A percentile compares a stretch with the other conserved stretches of the same genome.
phyloP scores from a whole-genome alignment of 2,113 vertebrate species.

The Athene noctua region DNA sequence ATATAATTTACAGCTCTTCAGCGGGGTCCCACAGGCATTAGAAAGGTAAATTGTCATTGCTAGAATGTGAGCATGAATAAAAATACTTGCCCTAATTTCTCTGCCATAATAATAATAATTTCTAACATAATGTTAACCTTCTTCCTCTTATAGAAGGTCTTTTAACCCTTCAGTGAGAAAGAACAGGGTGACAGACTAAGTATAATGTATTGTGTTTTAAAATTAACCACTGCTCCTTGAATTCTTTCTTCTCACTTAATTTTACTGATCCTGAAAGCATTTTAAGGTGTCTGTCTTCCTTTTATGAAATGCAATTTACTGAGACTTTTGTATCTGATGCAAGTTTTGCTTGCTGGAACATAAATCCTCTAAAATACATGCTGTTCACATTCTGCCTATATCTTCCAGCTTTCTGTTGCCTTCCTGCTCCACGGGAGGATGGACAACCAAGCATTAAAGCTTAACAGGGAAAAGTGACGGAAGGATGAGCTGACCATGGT shows the following conservation, averaged over 20 bases:
- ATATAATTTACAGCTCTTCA: neutral
- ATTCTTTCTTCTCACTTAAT: neutral
- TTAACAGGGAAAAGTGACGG: neutral
- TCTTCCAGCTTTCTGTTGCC: neutral
- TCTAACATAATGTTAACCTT: neutral
- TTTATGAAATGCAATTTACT: neutral
- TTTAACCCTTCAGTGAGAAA: neutral
- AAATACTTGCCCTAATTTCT: conserved; percentile 48
- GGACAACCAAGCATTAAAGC: neutral
- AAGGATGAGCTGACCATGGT: rapidly evolving
- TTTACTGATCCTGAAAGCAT: neutral
- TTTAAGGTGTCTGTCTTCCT: neutral
- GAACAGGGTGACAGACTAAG: neutral
- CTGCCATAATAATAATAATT: neutral
- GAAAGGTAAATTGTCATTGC: neutral
- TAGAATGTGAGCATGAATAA: neutral
- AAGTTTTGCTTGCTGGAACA: neutral
- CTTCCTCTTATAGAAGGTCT: neutral
- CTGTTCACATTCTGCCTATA: neutral
- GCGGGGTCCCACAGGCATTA: rapidly evolving
- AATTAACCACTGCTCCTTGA: neutral
- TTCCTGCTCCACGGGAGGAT: neutral
- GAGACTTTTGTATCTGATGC: neutral
- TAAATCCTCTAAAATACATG: neutral
- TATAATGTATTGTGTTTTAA: neutral